A percentile compares a stretch with the other conserved stretches of the same genome.
Evolutionary conservation across 2,113 vertebrate genomes (phyloP).

Genomic region (Syngnathus scovelli): DNA sequence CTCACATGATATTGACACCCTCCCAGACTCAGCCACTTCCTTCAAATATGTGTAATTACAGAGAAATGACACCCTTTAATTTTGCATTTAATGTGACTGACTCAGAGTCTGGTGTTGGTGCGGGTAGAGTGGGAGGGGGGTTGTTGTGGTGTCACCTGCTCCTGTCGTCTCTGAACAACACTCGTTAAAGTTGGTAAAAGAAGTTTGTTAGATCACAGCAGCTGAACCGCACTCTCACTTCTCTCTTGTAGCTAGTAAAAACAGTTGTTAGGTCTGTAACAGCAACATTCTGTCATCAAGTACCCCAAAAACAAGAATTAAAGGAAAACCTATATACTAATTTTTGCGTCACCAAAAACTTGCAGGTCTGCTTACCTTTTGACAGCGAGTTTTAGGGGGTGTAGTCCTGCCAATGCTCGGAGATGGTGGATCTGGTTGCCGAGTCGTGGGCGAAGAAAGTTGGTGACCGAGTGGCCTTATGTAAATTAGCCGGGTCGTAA

Average conservation of each 20-base stretch:
- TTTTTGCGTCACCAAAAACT: background rate
- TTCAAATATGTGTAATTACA: constrained; percentile 3
- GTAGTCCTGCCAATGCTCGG: background rate
- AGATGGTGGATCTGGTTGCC: background rate
- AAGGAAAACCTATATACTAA: background rate
- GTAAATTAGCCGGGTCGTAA: background rate
- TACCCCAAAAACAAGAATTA: too few species aligned
- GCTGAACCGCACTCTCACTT: too few species aligned
- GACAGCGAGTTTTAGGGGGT: background rate
- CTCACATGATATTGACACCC: background rate
- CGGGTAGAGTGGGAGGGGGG: background rate
- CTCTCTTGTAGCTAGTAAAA: too few species aligned
- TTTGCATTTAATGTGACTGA: constrained; percentile 17
- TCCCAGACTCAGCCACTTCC: constrained; percentile 4
- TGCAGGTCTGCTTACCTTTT: background rate
- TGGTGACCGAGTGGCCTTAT: background rate
- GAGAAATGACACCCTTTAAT: constrained; percentile 13
- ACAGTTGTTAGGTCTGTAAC: too few species aligned
- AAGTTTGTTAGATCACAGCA: background rate
- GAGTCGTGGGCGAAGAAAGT: background rate
- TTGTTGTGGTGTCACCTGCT: background rate
- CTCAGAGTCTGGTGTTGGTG: background rate
- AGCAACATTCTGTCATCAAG: too few species aligned
- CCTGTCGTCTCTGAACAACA: background rate
- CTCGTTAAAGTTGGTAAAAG: background rate